Evolutionary conservation across 2,888 invertebrate genomes (phyloP).

Genomic region (Trachelus iudaicus): DNA sequence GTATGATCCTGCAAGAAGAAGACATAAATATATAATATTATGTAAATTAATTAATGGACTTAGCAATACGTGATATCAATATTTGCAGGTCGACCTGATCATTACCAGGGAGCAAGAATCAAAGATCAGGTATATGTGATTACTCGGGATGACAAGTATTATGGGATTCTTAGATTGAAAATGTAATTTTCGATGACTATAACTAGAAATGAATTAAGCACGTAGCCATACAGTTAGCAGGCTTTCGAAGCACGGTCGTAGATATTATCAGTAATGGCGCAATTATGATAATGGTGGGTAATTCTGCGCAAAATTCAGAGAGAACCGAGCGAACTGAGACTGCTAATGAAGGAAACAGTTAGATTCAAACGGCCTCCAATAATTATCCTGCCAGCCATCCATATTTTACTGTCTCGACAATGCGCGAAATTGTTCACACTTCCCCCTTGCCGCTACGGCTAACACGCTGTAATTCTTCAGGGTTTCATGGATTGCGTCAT

Average conservation of each 20-base stretch:
- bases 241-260: conserved; percentile 52
- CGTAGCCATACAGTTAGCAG: conserved; percentile 14
- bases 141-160: neutral
- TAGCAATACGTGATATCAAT: neutral
- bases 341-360: conserved; percentile 67
- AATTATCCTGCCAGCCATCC: conserved; percentile 62
- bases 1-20: neutral
- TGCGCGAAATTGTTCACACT: conserved; percentile 66
- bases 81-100: neutral
- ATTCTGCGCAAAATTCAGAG: conserved; percentile 61
- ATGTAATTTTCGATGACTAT: neutral
- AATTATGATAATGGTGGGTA: conserved; percentile 66
- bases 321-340: conserved; percentile 56
- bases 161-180: neutral
- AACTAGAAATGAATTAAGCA: neutral
- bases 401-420: conserved; percentile 58
- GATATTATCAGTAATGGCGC: conserved; percentile 66
- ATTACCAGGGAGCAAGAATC: neutral
- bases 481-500: conserved; percentile 5
- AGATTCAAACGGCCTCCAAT: conserved; percentile 66
- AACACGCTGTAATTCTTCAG: conserved; percentile 39
- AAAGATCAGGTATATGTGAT: neutral
- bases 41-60: neutral
- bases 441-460: conserved; percentile 57
- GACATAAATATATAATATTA: neutral